phyloP scores from a whole-genome alignment of 2,797 vertebrate species.

The Sardinella longiceps region DNA sequence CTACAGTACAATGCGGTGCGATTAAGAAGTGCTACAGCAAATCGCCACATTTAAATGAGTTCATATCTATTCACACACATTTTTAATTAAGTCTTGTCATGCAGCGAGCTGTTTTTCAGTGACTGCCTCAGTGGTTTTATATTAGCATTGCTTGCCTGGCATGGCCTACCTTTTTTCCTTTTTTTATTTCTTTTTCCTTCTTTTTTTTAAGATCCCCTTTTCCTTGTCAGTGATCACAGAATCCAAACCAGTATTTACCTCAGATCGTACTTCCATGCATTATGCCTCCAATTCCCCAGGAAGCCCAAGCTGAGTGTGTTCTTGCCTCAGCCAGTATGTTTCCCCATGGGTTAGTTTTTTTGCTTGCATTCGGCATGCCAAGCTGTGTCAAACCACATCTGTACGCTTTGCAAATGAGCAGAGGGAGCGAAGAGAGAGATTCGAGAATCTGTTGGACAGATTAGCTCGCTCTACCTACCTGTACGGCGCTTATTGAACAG shows the following conservation, averaged over 20 bases:
- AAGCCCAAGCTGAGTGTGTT: neutral
- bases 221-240: constrained; percentile 1
- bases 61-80: neutral
- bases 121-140: constrained; percentile 4
- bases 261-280: neutral
- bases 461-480: neutral
- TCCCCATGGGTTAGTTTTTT: neutral
- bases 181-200: neutral
- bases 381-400: neutral
- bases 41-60: constrained; percentile 1
- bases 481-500: neutral
- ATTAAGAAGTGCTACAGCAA: neutral
- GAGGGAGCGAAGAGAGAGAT: neutral
- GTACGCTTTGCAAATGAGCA: neutral
- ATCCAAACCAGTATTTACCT: constrained; percentile 8
- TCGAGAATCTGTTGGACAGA: neutral
- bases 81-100: constrained; percentile 19
- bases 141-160: neutral
- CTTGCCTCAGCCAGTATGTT: neutral
- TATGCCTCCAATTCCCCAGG: neutral
- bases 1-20: neutral
- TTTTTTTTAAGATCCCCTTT: neutral
- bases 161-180: no score
- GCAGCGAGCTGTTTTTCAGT: neutral
- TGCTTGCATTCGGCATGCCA: neutral